Evolutionary conservation across 2,797 vertebrate genomes (phyloP), one percentile per base, ranked within the genome.

Genomic region (Atherinosoma microstoma): DNA sequence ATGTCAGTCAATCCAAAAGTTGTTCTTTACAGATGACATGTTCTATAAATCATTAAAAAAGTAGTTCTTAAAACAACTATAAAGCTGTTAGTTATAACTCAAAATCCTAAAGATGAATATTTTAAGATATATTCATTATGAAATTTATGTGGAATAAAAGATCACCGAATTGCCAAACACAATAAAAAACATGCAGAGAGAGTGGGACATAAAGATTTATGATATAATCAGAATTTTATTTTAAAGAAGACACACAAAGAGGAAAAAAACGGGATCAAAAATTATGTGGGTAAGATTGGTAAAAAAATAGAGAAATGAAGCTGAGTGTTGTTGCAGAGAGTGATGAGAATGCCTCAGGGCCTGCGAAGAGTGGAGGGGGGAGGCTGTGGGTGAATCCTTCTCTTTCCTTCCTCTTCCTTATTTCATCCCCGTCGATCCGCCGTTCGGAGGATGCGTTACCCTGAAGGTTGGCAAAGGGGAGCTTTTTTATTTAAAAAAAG

Each of bases 381-480:
- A 69, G 60, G 72, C 45, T 70, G 58, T 0, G 4, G 75, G 40
- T 72, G 65, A 72, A 32, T 84, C 64, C 0, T 9, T 64, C 62
- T 60, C 79, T 35, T 57, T 72, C 32, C 34, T 59, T 73, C 70
- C 61, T 76, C 34, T 64, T 67, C 58, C 49, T 67, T 56, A 58
- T 80, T 73, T 83, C 61, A 15, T 67, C 73, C 59, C 54, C 12
- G 0, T 58, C 38, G 11, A 40, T 75, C 60, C 58, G 22, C 63
- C 51, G 74, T 76, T 84, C 70, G 67, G 49, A 40, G 62, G 64
- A 82, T 70, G 76, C 22, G 27, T 75, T 77, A 64, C 34, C 84
- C 87, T 74, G 85, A 90, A 88, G 80, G 85, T 80, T 83, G 86
- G 88, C 76, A 80, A 81, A 85, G 86, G 42, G 70, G 75, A 57